These are phyloP conservation scores for Aspiorhynchus laticeps DNA, from an alignment of 2,113 vertebrate genomes.

Conservation along the genomic window DNA sequence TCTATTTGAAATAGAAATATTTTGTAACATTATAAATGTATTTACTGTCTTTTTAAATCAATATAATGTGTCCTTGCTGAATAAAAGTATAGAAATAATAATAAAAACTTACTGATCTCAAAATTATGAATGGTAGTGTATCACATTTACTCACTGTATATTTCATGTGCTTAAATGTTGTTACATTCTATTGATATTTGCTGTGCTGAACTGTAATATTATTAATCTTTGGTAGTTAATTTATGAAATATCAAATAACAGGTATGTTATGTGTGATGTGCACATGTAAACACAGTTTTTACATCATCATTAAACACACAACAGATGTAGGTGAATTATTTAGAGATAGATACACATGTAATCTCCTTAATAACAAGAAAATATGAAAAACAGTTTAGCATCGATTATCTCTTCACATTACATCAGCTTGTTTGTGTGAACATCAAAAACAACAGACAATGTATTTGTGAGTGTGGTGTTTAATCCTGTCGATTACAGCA, in stretches of 20 bases:
- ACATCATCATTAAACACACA: conserved; percentile 14
- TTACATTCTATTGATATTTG: neutral
- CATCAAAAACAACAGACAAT: conserved; percentile 44
- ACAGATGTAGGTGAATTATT: conserved; percentile 14
- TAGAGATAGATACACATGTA: conserved; percentile 36
- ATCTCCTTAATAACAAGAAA: conserved; percentile 43
- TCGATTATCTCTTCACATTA: conserved; percentile 36
- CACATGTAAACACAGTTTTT: conserved; percentile 17
- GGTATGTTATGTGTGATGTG: neutral
- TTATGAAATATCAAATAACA: neutral
- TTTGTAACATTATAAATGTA: no score
- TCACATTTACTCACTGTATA: neutral
- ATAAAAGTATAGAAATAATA: neutral
- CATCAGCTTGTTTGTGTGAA: conserved; percentile 49
- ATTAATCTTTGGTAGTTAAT: neutral
- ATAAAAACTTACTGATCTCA: neutral
- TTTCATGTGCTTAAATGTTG: neutral
- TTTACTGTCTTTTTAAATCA: neutral
- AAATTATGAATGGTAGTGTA: no score
- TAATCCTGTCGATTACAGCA: conserved; percentile 52
- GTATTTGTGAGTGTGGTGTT: conserved; percentile 24
- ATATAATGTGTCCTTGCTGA: neutral
- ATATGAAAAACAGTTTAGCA: conserved; percentile 41
- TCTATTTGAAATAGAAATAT: no score
- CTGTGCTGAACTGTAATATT: neutral